Evolutionary conservation across 2,113 vertebrate species (phyloP).

Genomic region (Podarcis muralis): DNA sequence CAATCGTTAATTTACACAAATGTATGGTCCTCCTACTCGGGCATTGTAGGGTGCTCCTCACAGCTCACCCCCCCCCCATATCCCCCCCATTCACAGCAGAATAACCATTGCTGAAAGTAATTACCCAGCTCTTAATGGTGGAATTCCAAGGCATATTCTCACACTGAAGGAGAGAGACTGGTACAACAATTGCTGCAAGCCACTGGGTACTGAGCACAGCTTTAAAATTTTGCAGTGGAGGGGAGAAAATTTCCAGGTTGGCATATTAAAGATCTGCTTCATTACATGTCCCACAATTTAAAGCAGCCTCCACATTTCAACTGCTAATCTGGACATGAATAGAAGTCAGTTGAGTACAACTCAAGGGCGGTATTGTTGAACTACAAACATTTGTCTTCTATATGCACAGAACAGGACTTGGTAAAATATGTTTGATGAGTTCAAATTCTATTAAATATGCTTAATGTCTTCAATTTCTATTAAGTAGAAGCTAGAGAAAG

Average conservation of each 20-base stretch:
- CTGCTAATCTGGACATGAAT: too few relatives aligned
- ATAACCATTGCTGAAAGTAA: neutral
- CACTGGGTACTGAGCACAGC: neutral
- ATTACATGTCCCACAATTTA: neutral
- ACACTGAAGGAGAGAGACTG: neutral
- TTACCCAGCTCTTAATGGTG: neutral
- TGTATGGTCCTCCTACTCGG: too few relatives aligned
- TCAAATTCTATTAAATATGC: too few relatives aligned
- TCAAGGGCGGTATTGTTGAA: neutral
- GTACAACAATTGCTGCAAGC: neutral
- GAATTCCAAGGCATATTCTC: neutral
- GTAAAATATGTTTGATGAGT: neutral
- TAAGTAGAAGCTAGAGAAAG: neutral
- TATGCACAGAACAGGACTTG: neutral
- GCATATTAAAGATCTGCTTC: neutral
- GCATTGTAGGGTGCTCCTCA: neutral
- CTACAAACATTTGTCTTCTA: neutral
- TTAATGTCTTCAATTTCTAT: neutral
- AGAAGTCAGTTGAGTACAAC: neutral
- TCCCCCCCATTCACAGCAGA: neutral
- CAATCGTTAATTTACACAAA: neutral
- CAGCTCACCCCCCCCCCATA: neutral
- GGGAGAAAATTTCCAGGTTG: neutral
- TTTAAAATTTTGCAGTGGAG: too few relatives aligned
- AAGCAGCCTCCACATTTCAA: neutral